Evolutionary conservation across 2,113 vertebrate species (phyloP).

Genomic region (Pelecanus crispus): DNA sequence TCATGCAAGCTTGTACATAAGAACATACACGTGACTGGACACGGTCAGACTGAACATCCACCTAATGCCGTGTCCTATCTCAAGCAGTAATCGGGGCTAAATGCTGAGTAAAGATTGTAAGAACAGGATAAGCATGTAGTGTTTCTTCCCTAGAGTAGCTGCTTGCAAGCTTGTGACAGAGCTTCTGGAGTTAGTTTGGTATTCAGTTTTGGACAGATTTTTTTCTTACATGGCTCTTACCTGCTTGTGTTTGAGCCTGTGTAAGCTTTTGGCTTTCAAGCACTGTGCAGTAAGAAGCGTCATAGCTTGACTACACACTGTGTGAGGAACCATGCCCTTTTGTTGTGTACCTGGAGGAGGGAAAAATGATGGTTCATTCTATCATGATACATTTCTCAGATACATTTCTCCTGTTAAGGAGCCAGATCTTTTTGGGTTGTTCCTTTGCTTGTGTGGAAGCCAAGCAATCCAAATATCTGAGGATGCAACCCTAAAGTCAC

Average conservation of each 20-base stretch:
- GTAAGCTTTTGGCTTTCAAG: neutral
- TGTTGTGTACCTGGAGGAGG: neutral
- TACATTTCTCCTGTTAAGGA: neutral
- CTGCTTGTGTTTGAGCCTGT: neutral
- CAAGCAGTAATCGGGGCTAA: neutral
- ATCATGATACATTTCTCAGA: neutral
- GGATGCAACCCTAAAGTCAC: neutral
- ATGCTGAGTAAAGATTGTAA: neutral
- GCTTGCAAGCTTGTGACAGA: neutral
- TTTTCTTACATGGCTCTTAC: neutral
- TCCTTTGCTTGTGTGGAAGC: neutral
- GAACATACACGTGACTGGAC: neutral
- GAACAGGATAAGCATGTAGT: neutral
- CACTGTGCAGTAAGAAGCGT: neutral
- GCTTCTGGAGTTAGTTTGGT: neutral
- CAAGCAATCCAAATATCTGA: neutral
- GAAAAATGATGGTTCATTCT: neutral
- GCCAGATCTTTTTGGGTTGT: neutral
- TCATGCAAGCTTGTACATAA: neutral
- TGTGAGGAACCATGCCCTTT: neutral
- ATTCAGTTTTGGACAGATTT: neutral
- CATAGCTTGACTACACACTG: neutral
- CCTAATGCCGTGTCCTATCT: neutral
- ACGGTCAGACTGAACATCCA: neutral
- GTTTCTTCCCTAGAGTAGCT: neutral